Evolutionary conservation across 2,888 invertebrate genomes (phyloP).

Genomic region (Druceiella hillmani): DNA sequence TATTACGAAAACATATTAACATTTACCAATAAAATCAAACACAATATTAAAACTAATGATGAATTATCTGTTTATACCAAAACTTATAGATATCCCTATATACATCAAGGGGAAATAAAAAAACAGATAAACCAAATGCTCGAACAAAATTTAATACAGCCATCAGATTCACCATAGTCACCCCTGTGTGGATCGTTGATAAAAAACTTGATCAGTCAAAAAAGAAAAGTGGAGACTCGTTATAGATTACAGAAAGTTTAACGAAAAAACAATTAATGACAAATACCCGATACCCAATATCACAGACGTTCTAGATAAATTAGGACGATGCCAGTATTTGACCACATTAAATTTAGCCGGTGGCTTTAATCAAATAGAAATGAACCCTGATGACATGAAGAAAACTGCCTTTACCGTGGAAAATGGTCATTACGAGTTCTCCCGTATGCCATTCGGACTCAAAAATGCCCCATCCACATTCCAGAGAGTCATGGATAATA

Average conservation of each 20-base stretch:
- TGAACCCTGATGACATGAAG: conserved; percentile 19
- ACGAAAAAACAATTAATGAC: conserved; percentile 24
- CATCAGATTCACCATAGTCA: conserved; percentile 22
- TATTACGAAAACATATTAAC: too few relatives aligned
- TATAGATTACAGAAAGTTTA: conserved; percentile 21
- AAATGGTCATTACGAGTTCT: conserved; percentile 28
- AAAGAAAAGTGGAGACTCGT: conserved; percentile 23
- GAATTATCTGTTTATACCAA: conserved; percentile 19
- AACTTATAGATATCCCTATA: conserved; percentile 21
- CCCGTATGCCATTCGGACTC: conserved; percentile 29
- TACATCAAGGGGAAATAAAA: conserved; percentile 5
- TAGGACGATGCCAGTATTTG: conserved; percentile 23
- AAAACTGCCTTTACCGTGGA: conserved; percentile 28
- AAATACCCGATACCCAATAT: conserved; percentile 25
- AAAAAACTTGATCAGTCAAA: conserved; percentile 25
- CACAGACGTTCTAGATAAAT: conserved; percentile 22
- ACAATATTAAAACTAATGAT: conserved; percentile 21
- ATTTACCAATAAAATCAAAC: conserved; percentile 21
- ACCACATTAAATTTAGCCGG: conserved; percentile 23
- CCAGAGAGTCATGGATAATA: conserved; percentile 28
- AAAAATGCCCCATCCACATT: conserved; percentile 29
- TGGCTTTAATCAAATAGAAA: conserved; percentile 26
- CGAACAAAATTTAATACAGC: conserved; percentile 22
- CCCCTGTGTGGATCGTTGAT: conserved; percentile 26
- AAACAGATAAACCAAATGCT: conserved; percentile 7